Percentiles rank a stretch among this genome's conserved stretches.
phyloP scores from a whole-genome alignment of 2,797 vertebrate species.

The Chromis chromis region DNA sequence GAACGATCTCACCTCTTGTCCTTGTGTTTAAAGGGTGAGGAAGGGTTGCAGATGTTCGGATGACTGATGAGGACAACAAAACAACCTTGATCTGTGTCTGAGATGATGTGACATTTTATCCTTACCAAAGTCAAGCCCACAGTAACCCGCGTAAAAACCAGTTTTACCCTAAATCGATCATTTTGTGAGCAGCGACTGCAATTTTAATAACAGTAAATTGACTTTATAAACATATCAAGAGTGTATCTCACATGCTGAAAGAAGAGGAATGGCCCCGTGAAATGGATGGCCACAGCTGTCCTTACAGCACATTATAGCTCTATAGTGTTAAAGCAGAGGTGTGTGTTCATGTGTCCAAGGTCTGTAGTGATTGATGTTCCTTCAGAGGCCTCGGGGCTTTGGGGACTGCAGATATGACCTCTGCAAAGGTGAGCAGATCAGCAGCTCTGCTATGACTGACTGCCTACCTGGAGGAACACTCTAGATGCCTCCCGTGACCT shows the following conservation, averaged over 20 bases:
- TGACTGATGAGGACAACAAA: conserved; percentile 55
- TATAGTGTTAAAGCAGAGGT: conserved; percentile 36
- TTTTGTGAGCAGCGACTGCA: background rate
- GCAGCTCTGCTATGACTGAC: conserved; percentile 65
- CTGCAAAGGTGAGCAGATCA: conserved; percentile 71
- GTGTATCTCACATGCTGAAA: background rate
- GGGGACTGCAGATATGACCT: conserved; percentile 74
- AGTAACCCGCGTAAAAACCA: background rate
- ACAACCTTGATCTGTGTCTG: conserved; percentile 52
- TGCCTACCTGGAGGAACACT: conserved; percentile 58
- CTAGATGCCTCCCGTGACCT: conserved; percentile 62
- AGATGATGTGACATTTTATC: background rate
- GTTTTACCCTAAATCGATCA: background rate
- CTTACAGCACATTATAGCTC: conserved; percentile 49
- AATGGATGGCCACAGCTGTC: conserved; percentile 12
- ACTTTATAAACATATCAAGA: background rate
- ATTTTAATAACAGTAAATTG: background rate
- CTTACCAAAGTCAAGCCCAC: background rate
- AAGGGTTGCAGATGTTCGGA: conserved; percentile 6
- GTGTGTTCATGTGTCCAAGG: conserved; percentile 60
- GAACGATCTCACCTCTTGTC: conserved; percentile 2
- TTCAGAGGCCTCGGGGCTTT: conserved; percentile 72
- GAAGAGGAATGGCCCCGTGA: conserved; percentile 24
- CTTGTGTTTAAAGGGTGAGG: conserved; percentile 26
- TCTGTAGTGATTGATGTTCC: conserved; percentile 78